Percentiles rank a stretch among this genome's conserved stretches.
Conservation (phyloP, 2,113 vertebrate genomes). For the Gymnogyps californianus region DNA sequence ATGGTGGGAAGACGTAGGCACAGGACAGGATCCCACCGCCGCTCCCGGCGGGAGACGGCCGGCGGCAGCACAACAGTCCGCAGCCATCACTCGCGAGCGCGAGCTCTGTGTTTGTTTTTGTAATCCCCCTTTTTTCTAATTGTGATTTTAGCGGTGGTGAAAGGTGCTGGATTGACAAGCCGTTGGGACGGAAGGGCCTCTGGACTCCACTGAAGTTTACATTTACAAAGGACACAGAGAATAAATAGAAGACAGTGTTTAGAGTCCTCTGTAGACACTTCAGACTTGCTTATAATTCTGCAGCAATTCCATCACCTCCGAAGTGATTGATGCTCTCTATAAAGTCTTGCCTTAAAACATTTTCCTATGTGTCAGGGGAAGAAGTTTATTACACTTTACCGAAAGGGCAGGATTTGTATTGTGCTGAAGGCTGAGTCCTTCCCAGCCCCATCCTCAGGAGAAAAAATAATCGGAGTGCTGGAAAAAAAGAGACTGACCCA, state of each 20-base stretch:
- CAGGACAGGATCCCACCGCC: neutral
- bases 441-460: neutral
- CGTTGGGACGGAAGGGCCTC: conserved; percentile 54
- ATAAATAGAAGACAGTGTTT: conserved; percentile 72
- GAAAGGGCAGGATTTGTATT: conserved; percentile 28
- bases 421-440: neutral
- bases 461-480: neutral
- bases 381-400: conserved; percentile 44
- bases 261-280: conserved; percentile 72
- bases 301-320: conserved; percentile 58
- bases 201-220: conserved; percentile 61
- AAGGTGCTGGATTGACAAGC: conserved; percentile 65
- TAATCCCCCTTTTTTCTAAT: conserved; percentile 50
- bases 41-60: neutral
- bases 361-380: conserved; percentile 51
- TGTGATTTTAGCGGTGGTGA: conserved; percentile 59
- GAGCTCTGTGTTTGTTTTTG: conserved; percentile 63
- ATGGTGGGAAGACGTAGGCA: fast-evolving
- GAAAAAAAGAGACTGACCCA: neutral
- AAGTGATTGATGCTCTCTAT: conserved; percentile 64
- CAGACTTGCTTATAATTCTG: conserved; percentile 71
- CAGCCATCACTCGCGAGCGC: neutral
- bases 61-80: neutral
- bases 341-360: conserved; percentile 65
- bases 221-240: conserved; percentile 67